Base-by-base conservation (phyloP, 1,140 invertebrate species). In the Lordiphosa stackelbergi region DNA sequence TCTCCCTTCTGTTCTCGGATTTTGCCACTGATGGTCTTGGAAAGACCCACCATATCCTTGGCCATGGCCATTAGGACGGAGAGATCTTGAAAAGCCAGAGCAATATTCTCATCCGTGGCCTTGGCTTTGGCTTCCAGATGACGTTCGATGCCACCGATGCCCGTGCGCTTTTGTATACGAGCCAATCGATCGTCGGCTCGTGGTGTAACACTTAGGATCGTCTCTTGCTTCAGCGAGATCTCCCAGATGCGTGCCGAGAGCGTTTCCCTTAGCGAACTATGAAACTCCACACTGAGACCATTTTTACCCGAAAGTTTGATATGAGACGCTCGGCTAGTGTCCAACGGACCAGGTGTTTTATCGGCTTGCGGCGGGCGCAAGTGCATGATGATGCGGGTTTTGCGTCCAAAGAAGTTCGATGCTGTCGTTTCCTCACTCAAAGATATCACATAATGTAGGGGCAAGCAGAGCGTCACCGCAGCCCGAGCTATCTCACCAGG, bases 121-220 rank as follows among this genome's bases (percentile, higher is more conserved):
- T 95, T 94, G 37, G 97, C 94, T 83, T 96, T 94, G 75, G 96
- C 94, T 86, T 97, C 93, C 46, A 99, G 91, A 73, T 94, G 94
- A 77, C 95, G 91, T 88, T 99, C 97, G 84, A 99, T 99, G 8
- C 97, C 97, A 51, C 96, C 94, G 79, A 99, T 99, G 43, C 98
- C 98, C 45, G 93, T 93, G 42, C 95, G 88, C 28, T 93, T 90
- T 88, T 94, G 75, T 42, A 81, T 81, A 16, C 75, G 79, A 12
- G 77, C 77, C 8, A 94, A 54, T 3, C 60, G 55, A 37, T 81
- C 77, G 7, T 72, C 70, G 5, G 47, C 58, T 10, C 83, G 19
- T n/a, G 89, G 78, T 7, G 53, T n/a, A 24, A 37, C 42, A n/a
- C 36, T 68, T 0, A 81, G 5, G 12, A 57, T 52, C 5, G 57